Evolutionary conservation across 2,888 invertebrate genomes (phyloP), one percentile per base, ranked within the genome.

Genomic region (Netelia fuscicornis): DNA sequence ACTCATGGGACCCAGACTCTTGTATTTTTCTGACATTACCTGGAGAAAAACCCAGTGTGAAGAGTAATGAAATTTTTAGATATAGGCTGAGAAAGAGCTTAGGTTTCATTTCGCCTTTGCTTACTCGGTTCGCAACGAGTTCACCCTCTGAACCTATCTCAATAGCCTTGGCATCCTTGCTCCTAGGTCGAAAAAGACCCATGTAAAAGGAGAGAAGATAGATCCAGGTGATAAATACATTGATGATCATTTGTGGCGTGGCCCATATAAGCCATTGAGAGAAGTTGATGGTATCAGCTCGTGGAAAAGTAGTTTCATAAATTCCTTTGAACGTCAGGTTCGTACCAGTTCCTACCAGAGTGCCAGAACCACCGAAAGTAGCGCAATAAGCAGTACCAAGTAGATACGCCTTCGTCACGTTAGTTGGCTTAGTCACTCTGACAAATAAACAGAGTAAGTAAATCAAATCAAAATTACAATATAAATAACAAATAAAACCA

Each of bases 231-330:
- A 94, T 58, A 9, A 91, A 65, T 0, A 94, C 87, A 87, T 93
- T 92, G 11, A 94, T 64, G 23, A 94, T 52, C 92, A 94, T 93
- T 20, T 92, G 92, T 5, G 95, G 95, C 17, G 94, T 91, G 44
- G 93, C 92, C 89, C 93, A 94, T 6, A 92, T 88, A 91, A 95
- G 92, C 94, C 94, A 95, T 2, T 91, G 92, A 13, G 93, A 92
- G 85, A 94, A 94, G 68, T 92, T 92, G 23, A 94, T 87, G 11
- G 91, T 92, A 9, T 90, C 90, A 8, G 88, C 87, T 8, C 84
- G 81, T n/a, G 90, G 89, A 86, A 91, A 93, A 30, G 89, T 86
- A 48, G 90, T 88, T 84, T 92, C 91, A 76, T 91, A 90, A 25
- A 93, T 89, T 64, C 91, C 91, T 83, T 93, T 92, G 72, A 93